These are phyloP conservation scores for Sepiola atlantica DNA, from an alignment of 2,888 invertebrate genomes.

Conservation along the genomic window DNA sequence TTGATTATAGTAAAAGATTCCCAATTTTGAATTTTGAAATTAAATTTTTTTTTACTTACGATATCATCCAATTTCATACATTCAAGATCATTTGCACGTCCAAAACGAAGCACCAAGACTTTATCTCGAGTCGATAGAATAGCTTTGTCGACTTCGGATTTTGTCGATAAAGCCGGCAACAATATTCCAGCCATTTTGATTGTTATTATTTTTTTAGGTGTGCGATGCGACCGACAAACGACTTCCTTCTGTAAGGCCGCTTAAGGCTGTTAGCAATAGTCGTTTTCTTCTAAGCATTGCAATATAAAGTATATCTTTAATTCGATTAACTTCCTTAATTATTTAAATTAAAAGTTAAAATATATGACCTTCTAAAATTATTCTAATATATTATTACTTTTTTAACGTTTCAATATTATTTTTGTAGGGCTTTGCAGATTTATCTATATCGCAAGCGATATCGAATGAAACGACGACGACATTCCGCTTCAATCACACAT, in stretches of 20 bases:
- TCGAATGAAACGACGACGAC: neutral
- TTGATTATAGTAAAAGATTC: no score
- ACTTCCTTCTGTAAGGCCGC: neutral
- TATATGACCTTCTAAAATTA: neutral
- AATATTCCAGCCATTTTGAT: conserved; percentile 57
- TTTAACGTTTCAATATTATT: neutral
- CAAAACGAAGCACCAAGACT: conserved; percentile 73
- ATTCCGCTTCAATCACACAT: neutral
- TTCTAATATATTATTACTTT: neutral
- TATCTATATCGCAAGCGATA: neutral
- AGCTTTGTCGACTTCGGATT: conserved; percentile 69
- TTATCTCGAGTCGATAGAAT: conserved; percentile 70
- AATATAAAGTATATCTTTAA: neutral
- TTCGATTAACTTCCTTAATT: neutral
- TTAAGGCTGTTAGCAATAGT: neutral
- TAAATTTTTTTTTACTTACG: conserved; percentile 58
- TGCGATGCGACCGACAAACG: no score
- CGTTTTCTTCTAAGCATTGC: neutral
- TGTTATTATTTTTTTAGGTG: no score
- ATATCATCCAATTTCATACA: conserved; percentile 72
- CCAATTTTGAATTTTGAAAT: no score
- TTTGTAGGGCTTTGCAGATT: neutral
- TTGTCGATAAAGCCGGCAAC: conserved; percentile 64
- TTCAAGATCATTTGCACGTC: conserved; percentile 67
- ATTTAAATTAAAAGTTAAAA: neutral